Evolutionary conservation across 2,113 vertebrate species (phyloP).

Genomic region (Cepphus grylle): DNA sequence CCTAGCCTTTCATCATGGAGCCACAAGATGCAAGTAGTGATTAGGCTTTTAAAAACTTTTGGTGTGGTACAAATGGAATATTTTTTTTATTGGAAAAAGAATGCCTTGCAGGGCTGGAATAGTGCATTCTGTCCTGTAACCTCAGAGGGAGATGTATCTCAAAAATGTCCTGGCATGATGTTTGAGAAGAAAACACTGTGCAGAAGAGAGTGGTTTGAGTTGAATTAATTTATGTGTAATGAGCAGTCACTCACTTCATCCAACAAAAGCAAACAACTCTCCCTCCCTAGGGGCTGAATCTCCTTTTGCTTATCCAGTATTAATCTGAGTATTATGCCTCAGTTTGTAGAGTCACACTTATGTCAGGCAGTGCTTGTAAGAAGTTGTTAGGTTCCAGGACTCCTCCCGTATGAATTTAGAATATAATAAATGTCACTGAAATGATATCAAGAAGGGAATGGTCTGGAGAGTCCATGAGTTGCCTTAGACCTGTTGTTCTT

Average conservation of each 20-base stretch:
- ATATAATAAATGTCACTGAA: not conserved
- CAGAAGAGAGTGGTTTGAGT: not conserved
- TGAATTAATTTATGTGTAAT: not conserved
- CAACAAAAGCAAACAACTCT: not conserved
- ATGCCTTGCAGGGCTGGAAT: not conserved
- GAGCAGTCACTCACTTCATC: not conserved
- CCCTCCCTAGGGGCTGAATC: not conserved
- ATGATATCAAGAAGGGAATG: not conserved
- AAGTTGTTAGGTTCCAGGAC: not conserved
- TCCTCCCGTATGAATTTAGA: not conserved
- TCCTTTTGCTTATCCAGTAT: not conserved
- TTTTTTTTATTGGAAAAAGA: not conserved
- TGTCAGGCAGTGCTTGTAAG: not conserved
- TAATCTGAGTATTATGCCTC: not conserved
- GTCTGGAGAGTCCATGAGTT: not conserved
- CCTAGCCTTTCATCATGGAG: slow-evolving; percentile 18
- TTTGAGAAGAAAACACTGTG: not conserved
- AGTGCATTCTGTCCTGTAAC: not conserved
- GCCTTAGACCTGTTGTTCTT: not conserved
- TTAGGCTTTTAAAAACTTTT: not conserved
- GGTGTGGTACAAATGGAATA: not conserved
- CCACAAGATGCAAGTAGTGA: slow-evolving; percentile 43
- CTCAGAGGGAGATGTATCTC: not conserved
- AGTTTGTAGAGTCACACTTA: not conserved
- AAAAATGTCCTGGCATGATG: not conserved